Base-by-base conservation (phyloP, 1,140 invertebrate genomes). In the Diorhabda sublineata region DNA sequence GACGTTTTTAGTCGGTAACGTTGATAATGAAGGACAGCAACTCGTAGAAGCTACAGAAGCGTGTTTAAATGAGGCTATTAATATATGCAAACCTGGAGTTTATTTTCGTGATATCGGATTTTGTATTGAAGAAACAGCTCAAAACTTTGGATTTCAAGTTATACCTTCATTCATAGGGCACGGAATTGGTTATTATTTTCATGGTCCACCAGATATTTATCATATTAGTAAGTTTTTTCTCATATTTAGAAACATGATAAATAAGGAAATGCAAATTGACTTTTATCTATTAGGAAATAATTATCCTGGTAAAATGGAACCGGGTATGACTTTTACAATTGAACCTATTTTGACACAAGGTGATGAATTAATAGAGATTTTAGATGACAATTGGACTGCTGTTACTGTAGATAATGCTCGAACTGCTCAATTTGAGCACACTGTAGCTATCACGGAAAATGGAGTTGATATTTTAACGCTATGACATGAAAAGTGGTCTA, bases 291-390 rank as follows among this genome's bases (percentile, higher is more conserved):
- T 69, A 93, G 92, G 84, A 72, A 91, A 95, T 81, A 73, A 86
- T 59, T 85, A 85, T 75, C 82, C 86, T 6, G 92, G 89, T n/a
- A 75, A 82, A 45, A 97, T 98, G 95, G 75, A 86, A 72, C 77
- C 90, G 58, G 95, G 95, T 42, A 97, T 97, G 92, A 93, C 92
- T 2, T 98, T 98, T 78, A 98, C 96, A 1, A 93, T 98, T 58
- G 96, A 98, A 79, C 96, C 96, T n/a, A 89, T 92, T 9, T 76
- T 98, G 26, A 87, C 87, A 26, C 88, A 94, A 76, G 95, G 95
- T 1, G 80, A 75, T 2, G 80, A 84, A 7, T 83, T 90, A 41
- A 84, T 93, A 42, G 82, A 87, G 3, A 83, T 96, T 58, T 82
- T 94, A 42, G 87, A 93, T 57, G 95, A 98, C 82, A 89, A 90